Conservation (phyloP, 2,797 vertebrate genomes). For the Pipistrellus pipistrellus region DNA sequence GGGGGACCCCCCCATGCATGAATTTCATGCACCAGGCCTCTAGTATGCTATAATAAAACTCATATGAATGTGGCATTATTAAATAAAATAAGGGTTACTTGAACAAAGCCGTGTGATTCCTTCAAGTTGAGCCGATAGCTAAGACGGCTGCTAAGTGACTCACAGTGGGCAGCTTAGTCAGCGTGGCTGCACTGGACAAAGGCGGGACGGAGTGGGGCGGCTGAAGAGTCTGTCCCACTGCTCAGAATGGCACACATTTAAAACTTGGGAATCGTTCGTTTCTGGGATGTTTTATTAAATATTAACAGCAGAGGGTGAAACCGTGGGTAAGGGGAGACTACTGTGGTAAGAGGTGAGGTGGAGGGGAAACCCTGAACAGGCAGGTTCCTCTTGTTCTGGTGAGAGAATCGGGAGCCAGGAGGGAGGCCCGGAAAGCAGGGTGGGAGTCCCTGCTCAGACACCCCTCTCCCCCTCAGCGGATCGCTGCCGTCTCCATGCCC, state of each 20-base stretch:
- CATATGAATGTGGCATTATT: neutral
- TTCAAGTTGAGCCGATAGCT: neutral
- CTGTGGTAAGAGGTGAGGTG: neutral
- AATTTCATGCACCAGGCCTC: too few species aligned
- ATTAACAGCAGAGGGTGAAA: neutral
- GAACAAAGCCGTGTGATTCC: neutral
- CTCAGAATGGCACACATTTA: neutral
- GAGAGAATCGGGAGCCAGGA: neutral
- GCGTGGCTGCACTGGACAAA: neutral
- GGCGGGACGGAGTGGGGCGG: neutral
- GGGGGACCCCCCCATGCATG: too few species aligned
- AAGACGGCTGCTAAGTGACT: neutral
- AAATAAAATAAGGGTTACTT: neutral
- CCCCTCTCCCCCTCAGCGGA: slow-evolving; percentile 88
- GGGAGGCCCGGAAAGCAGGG: neutral
- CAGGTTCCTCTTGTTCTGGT: neutral
- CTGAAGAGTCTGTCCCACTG: neutral
- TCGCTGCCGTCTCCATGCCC: slow-evolving; percentile 90
- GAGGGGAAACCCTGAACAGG: neutral
- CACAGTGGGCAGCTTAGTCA: too few species aligned
- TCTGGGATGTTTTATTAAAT: neutral
- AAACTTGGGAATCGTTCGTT: neutral
- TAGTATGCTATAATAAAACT: neutral
- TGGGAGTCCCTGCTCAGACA: neutral
- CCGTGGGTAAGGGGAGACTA: neutral